Evolutionary conservation across 2,113 vertebrate species (phyloP), one percentile per base, ranked within the genome.

Genomic region (Gymnogyps californianus): DNA sequence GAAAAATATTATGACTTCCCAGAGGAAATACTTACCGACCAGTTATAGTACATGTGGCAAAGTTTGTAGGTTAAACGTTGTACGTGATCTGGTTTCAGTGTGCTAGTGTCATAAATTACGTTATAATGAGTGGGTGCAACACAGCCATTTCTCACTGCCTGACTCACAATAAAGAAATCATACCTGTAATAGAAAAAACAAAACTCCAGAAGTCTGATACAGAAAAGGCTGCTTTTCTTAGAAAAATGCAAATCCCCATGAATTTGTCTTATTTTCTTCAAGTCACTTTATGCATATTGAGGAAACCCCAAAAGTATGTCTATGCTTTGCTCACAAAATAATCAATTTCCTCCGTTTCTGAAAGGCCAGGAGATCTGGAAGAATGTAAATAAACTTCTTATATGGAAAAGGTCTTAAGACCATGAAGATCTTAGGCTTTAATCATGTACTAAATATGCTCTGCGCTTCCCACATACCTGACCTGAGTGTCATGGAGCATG

Each of bases 41-140:
- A 99, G 97, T 99, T 99, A 91, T 99, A 99, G 92, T 99, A 99
- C 98, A 99, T 91, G 88, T 99, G 99, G 80, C 99, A 99, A 8
- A 99, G 98, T 69, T 99, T 99, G 98, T 99, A 99, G 7, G 99
- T 99, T 4, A 99, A 97, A 79, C 99, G 97, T 97, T 99, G 99
- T 94, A 99, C 97, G 18, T 99, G 98, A 95, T 99, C 99, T 0
- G 99, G 99, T 86, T 99, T 99, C 89, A 99, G 97, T 58, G 98
- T 98, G 8, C 99, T 99, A 57, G 75, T 99, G 97, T 99, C 99
- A 6, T 99, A 99, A 70, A 99, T 97, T 0, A 99, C 99, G 0
- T 99, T 99, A 95, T 99, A 99, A 51, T 99, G 99, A 1, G 99
- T 99, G 4, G 99, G 99, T 1, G 98, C 92, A 2, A 99, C 98